Evolutionary conservation across 2,888 invertebrate species (phyloP), one percentile per base, ranked within the genome.

Genomic region (Resseliella maxima): DNA sequence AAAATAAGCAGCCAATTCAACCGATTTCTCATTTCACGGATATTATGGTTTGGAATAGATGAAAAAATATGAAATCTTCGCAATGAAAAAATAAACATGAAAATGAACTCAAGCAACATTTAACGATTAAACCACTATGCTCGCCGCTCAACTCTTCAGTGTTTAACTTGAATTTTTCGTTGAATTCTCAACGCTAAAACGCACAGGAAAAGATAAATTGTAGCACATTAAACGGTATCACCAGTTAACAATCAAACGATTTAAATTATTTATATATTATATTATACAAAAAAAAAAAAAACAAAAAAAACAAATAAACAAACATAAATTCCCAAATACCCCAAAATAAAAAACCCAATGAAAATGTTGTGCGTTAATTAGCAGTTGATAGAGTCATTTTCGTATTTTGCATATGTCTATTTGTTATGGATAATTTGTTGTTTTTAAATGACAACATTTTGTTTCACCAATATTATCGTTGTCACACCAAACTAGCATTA

Each of bases 211-310:
- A 72, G 72, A 72, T 72, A 72, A 72, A 72, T 72, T 31, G 18
- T 21, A 72, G 6, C 12, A 31, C n/a, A 72, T 72, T 72, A 31
- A 72, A 72, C 31, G 72, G 72, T 31, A 72, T 72, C 35, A 72
- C 72, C 72, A 2, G 72, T 0, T 31, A 72, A 72, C 35, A 72
- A 72, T 72, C 72, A 72, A n/a, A 15, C 35, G 72, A 72, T 72
- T 72, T 35, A 72, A 3, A 72, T 72, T 72, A 72, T 72, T 72
- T 72, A 72, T 31, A 8, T 27, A n/a, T n/a, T n/a, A n/a, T n/a
- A n/a, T n/a, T n/a, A n/a, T n/a, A n/a, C n/a, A n/a, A n/a, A n/a
- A n/a, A n/a, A n/a, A n/a, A n/a, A n/a, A n/a, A n/a, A n/a, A n/a
- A n/a, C n/a, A n/a, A n/a, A n/a, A n/a, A n/a, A n/a, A n/a, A n/a